Conservation (phyloP, 2,113 vertebrate genomes). For the Gulo gulo region DNA sequence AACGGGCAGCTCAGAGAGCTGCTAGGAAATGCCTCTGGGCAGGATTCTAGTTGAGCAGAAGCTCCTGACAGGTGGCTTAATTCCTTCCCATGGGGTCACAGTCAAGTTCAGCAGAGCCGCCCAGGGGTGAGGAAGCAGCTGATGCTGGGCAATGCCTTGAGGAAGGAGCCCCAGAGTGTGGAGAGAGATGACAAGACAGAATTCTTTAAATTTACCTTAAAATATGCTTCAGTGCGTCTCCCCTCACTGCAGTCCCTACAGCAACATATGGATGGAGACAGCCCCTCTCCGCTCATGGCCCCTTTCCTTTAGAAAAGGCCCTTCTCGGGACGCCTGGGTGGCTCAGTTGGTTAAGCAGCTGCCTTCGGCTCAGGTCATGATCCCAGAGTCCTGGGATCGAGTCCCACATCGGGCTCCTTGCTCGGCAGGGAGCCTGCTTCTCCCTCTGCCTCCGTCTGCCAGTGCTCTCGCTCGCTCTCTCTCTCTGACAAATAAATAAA, state of each 20-base stretch:
- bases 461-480: too few species aligned
- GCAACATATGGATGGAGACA: background rate
- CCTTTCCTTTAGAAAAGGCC: background rate
- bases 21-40: background rate
- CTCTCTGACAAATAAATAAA: too few species aligned
- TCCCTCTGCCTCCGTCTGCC: too few species aligned
- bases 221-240: background rate
- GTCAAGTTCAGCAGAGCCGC: slow-evolving; percentile 14
- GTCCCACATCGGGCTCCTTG: too few species aligned
- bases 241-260: background rate
- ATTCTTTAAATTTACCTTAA: background rate
- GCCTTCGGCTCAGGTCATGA: too few species aligned
- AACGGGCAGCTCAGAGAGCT: background rate
- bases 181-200: background rate
- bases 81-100: background rate
- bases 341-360: too few species aligned
- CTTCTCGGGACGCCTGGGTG: background rate
- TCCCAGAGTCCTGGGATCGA: too few species aligned
- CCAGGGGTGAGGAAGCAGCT: background rate
- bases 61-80: slow-evolving; percentile 23
- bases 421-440: too few species aligned
- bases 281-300: background rate
- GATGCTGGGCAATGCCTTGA: background rate
- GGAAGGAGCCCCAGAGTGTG: background rate
- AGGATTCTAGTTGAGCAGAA: background rate